phyloP scores from a whole-genome alignment of 2,888 invertebrate genomes.

The Julus scanicus region DNA sequence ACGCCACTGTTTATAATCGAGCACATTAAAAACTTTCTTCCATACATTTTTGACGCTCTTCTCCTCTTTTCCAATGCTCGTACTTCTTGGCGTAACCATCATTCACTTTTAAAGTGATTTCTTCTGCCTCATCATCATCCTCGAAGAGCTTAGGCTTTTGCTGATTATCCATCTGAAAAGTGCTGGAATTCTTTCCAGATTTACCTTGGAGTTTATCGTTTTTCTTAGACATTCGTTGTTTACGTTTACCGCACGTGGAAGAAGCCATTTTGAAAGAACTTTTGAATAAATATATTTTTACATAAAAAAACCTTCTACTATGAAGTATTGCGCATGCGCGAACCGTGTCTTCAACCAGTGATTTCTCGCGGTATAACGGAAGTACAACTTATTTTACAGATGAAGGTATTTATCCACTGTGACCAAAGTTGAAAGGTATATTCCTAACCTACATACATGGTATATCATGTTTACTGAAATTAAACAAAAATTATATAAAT shows the following conservation, averaged over 20 bases:
- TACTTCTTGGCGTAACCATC: slow-evolving; percentile 86
- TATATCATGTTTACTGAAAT: too few species aligned
- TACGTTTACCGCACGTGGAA: not conserved
- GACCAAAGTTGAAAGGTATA: too few species aligned
- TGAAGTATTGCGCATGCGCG: too few species aligned
- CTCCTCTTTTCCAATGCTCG: slow-evolving; percentile 84
- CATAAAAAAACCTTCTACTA: too few species aligned
- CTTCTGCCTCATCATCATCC: slow-evolving; percentile 63
- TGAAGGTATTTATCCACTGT: too few species aligned
- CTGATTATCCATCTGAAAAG: not conserved
- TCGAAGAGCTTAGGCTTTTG: not conserved
- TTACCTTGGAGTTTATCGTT: not conserved
- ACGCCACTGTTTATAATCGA: slow-evolving; percentile 69
- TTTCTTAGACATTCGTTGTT: not conserved
- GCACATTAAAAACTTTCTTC: not conserved
- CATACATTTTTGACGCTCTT: slow-evolving; percentile 79
- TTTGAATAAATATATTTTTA: not conserved
- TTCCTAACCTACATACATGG: too few species aligned
- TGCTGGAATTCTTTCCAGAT: not conserved
- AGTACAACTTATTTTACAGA: too few species aligned
- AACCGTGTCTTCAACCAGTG: too few species aligned
- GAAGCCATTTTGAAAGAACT: slow-evolving; percentile 48
- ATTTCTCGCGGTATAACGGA: too few species aligned
- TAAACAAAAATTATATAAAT: too few species aligned
- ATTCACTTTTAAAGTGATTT: slow-evolving; percentile 75